Base-by-base conservation (phyloP, 2,888 invertebrate species). In the Oxycera nigricornis region DNA sequence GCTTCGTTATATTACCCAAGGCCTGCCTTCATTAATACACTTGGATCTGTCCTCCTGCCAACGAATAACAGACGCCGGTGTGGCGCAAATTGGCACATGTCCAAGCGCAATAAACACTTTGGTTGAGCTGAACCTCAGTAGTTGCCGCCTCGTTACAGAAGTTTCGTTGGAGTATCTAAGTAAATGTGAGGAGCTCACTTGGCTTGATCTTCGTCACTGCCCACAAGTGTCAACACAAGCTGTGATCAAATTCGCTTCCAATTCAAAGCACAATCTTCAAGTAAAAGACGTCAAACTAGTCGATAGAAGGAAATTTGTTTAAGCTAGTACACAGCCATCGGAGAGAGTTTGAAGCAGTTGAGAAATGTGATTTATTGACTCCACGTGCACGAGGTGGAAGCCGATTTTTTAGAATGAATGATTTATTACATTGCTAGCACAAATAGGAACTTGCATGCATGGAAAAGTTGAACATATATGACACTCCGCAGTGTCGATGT, bases 41-140 rank as follows among this genome's bases (percentile, higher is more conserved):
- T 86, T 97, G 79, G 94, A 95, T 86, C 88, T 97, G 79, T 90
- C 94, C 77, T 93, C 94, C 73, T 97, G 97, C 85, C 92, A 93
- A 74, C 89, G 95, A 26, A 89, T 97, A 50, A 94, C 95, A 0
- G 96, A 97, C 84, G 94, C 95, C 11, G 96, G 96, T 61, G 92
- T 96, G 65, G 94, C 95, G 28, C 94, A 95, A 84, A 87, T 96
- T 57, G 92, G 92, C 70, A 92, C 94, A 76, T 89, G 90, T 31
- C 91, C 92, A 76, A 90, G 91, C n/a, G 87, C 89, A 2, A 84
- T 88, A 9, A 87, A 86, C 57, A 90, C 91, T 26, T 87, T 96
- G 77, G 87, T 89, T 76, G 90, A 91, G 77, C 87, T 96, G 39
- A 94, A 95, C 84, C 86, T 96, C 79, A 92, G 94, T 73, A 92